phyloP scores from a whole-genome alignment of 2,797 vertebrate species.

The Columba guinea region DNA sequence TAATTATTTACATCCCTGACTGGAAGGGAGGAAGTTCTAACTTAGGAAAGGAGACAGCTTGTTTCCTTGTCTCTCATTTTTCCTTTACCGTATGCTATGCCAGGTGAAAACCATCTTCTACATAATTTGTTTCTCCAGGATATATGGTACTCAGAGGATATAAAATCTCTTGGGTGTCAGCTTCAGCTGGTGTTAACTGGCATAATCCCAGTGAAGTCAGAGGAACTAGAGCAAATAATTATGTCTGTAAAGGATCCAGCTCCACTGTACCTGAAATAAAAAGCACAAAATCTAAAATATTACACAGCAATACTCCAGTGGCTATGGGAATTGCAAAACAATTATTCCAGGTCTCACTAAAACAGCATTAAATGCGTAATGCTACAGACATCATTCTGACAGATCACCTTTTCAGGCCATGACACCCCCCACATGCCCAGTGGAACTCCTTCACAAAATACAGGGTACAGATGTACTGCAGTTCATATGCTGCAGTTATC shows the following conservation, averaged over 20 bases:
- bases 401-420: background rate
- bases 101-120: background rate
- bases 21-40: background rate
- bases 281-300: background rate
- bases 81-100: background rate
- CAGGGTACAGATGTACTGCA: fast-evolving
- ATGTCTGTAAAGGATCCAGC: background rate
- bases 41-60: background rate
- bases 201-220: background rate
- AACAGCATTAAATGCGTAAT: background rate
- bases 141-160: background rate
- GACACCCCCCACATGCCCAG: background rate
- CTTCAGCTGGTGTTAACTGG: background rate
- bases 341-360: background rate
- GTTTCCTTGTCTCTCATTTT: background rate
- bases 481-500: background rate
- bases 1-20: background rate
- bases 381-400: background rate
- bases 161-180: background rate
- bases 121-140: background rate
- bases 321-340: background rate
- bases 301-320: background rate
- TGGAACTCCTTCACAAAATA: background rate
- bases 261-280: background rate
- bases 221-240: background rate